These are phyloP conservation scores for Salminus brasiliensis DNA, from an alignment of 2,113 vertebrate species.

Conservation along the genomic window DNA sequence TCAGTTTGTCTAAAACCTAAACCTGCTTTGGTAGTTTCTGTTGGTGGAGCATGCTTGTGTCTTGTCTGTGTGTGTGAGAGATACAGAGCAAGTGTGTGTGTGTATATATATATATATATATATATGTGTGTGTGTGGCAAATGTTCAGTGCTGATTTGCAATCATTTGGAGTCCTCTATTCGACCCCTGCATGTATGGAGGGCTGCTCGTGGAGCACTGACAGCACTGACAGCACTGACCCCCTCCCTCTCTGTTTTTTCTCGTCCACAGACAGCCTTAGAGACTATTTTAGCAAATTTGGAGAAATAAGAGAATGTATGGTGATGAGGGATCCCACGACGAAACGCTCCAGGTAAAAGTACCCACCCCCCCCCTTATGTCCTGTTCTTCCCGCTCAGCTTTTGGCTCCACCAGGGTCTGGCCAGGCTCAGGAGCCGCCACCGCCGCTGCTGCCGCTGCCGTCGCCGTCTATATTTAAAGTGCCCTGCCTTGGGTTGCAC, in stretches of 20 bases:
- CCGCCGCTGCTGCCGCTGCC: too few species aligned
- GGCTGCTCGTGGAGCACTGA: too few species aligned
- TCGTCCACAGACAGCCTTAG: conserved; percentile 96
- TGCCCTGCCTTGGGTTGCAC: conserved; percentile 68
- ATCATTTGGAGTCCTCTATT: conserved; percentile 85
- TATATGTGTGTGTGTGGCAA: conserved; percentile 64
- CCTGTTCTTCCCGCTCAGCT: background rate
- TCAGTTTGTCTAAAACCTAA: too few species aligned
- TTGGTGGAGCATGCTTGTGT: conserved; percentile 53
- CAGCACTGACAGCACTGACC: background rate
- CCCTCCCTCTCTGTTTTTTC: conserved; percentile 53
- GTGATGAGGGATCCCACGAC: conserved; percentile 99
- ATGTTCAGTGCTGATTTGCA: conserved; percentile 73
- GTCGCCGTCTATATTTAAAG: conserved; percentile 41
- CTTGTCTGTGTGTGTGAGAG: too few species aligned
- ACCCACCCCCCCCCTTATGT: conserved; percentile 54
- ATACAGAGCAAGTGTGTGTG: too few species aligned
- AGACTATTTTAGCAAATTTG: conserved; percentile 99
- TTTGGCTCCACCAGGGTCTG: background rate
- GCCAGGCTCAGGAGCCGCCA: background rate
- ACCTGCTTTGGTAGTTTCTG: conserved; percentile 68
- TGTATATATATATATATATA: too few species aligned
- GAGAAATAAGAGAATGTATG: conserved; percentile 99
- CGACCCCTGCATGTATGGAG: conserved; percentile 82
- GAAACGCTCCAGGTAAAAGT: conserved; percentile 96